A percentile compares a stretch with the other conserved stretches of the same genome.
These are phyloP conservation scores for Numenius phaeopus DNA, from an alignment of 2,797 vertebrate genomes.

Conservation along the genomic window DNA sequence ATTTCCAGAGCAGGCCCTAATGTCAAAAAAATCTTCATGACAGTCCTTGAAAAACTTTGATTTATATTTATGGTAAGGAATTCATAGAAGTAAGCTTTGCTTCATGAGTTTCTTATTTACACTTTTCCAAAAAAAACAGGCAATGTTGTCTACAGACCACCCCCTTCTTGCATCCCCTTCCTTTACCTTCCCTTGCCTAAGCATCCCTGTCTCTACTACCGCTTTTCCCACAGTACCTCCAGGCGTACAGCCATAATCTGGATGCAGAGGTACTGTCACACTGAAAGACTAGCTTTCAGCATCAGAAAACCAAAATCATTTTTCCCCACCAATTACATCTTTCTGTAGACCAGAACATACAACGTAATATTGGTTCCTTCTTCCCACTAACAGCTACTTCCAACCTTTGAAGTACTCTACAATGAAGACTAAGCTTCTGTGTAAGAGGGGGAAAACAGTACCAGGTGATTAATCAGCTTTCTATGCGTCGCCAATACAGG, in stretches of 20 bases:
- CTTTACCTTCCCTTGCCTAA: background rate
- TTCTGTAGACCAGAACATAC: background rate
- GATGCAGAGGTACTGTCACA: background rate
- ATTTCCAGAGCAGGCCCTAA: background rate
- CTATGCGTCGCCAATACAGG: background rate
- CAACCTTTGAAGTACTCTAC: background rate
- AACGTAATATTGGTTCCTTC: background rate
- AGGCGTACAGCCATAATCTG: background rate
- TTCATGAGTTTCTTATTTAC: background rate
- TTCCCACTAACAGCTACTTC: background rate
- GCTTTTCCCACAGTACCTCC: background rate
- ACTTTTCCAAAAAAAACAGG: background rate
- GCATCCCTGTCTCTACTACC: background rate
- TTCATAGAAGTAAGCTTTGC: background rate
- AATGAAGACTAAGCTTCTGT: background rate
- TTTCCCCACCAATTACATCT: accelerated
- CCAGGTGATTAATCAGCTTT: background rate
- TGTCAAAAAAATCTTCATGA: background rate
- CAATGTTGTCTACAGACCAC: accelerated
- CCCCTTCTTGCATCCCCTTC: background rate
- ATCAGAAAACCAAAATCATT: background rate
- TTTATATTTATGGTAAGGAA: background rate
- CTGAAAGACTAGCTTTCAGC: background rate
- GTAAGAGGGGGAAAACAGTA: background rate
- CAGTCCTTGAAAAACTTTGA: background rate